Evolutionary conservation across 1,140 invertebrate species (phyloP), one percentile per base, ranked within the genome.

Genomic region (Andricus grossulariae): DNA sequence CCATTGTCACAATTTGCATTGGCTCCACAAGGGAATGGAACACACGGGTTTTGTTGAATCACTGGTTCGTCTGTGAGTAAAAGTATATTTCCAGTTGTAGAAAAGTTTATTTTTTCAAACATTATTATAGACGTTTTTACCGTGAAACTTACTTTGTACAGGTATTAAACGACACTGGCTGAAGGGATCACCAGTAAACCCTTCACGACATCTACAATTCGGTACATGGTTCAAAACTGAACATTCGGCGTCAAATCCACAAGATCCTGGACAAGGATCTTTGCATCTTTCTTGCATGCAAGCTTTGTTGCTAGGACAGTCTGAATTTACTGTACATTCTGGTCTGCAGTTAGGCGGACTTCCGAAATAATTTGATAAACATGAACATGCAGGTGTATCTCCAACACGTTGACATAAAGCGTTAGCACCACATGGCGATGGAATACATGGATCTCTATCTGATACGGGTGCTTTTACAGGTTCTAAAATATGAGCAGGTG

Each of bases 131-230:
- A 71, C 11, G 15, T n/a, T 45, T 39, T 12, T 6, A 1, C 11
- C 13, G 25, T 73, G 51, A 57, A 72, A 74, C 83, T 84, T 81
- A 89, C 85, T 85, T 90, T 88, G 88, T 73, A 90, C 84, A 76
- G 92, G 92, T 89, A 93, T 93, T 2, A 91, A 90, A 80, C 88
- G 91, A 81, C 93, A 94, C 76, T 90, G 89, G 74, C 90, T 92
- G 81, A 95, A 95, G 45, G 95, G 95, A 93, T 96, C 94, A 50
- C 95, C 95, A 21, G 93, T 94, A 84, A 92, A 95, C 66, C 95
- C 94, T 6, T 92, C 88, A 13, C 92, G 91, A 86, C 95, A 96
- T 11, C 92, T 94, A 87, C 95, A 96, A 74, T 93, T 93, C 4
- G 95, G 94, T 71, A 92, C 92, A 82, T 96, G 95, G 85, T 95